Conservation (phyloP, 1,140 invertebrate species). For the Drosophila paulistorum region DNA sequence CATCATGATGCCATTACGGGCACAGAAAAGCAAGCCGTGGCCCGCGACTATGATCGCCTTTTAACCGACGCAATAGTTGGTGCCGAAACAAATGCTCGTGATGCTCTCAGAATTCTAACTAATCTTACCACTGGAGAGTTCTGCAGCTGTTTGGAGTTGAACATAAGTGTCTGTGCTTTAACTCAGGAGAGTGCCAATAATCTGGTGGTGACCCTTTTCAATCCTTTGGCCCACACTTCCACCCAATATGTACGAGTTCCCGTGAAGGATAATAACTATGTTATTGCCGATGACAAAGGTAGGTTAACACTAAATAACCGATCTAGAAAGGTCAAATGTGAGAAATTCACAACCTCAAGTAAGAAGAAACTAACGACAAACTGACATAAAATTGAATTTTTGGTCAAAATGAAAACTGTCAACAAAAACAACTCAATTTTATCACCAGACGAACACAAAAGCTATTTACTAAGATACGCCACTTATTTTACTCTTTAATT, state of each 20-base stretch:
- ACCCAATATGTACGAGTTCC: constrained; percentile 89
- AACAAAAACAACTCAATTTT: too few species aligned
- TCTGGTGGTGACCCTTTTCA: constrained; percentile 90
- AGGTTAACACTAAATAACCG: background rate
- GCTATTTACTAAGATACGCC: too few species aligned
- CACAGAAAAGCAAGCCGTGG: constrained; percentile 96
- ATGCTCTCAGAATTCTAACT: constrained; percentile 66
- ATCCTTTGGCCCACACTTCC: constrained; percentile 89
- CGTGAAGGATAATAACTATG: constrained; percentile 85
- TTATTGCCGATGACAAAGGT: constrained; percentile 86
- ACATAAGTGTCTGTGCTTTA: constrained; percentile 86
- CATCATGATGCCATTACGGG: constrained; percentile 96
- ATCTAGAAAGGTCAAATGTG: too few species aligned
- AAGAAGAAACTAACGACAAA: too few species aligned
- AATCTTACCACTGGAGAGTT: constrained; percentile 84
- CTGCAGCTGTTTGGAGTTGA: constrained; percentile 87
- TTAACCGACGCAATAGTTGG: constrained; percentile 53
- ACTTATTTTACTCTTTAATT: too few species aligned
- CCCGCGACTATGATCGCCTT: constrained; percentile 90
- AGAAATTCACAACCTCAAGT: too few species aligned
- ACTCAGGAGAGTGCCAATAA: constrained; percentile 83
- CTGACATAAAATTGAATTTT: too few species aligned
- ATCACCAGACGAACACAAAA: too few species aligned
- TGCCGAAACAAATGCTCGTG: constrained; percentile 45
- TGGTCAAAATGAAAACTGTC: too few species aligned